Conservation (phyloP, 92 coral and sea anemone genomes). For the Epizoanthus fatuus region DNA sequence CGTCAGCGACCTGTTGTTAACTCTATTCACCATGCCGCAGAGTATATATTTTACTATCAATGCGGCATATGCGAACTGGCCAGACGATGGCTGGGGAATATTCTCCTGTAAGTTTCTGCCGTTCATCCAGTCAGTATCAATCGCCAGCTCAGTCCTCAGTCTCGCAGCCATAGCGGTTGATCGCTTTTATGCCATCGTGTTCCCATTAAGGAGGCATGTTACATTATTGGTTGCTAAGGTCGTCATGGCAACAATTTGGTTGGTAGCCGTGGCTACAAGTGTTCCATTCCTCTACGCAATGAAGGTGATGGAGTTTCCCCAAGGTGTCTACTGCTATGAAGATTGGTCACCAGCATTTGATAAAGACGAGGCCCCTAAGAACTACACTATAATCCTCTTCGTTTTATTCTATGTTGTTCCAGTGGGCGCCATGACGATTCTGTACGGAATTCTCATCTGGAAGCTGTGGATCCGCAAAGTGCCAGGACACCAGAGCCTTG, state of each 20-base stretch:
- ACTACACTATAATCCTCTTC: slow-evolving; percentile 75
- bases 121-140: slow-evolving; percentile 76
- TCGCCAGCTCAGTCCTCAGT: slow-evolving; percentile 85
- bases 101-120: slow-evolving; percentile 77
- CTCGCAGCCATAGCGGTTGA: slow-evolving; percentile 85
- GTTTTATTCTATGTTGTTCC: slow-evolving; percentile 80
- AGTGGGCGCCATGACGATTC: slow-evolving; percentile 58
- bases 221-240: slow-evolving; percentile 74
- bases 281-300: slow-evolving; percentile 72
- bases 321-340: slow-evolving; percentile 58
- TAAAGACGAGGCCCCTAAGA: slow-evolving; percentile 39
- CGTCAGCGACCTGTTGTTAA: slow-evolving; percentile 78
- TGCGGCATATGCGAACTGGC: slow-evolving; percentile 44
- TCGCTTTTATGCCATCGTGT: slow-evolving; percentile 83
- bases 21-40: slow-evolving; percentile 79
- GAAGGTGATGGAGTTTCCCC: slow-evolving; percentile 25
- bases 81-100: slow-evolving; percentile 55
- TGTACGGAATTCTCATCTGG: slow-evolving; percentile 75
- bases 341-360: slow-evolving; percentile 66
- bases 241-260: slow-evolving; percentile 78
- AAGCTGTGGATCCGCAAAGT: slow-evolving; percentile 91
- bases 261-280: slow-evolving; percentile 68
- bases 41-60: slow-evolving; percentile 38
- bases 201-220: slow-evolving; percentile 77
- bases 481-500: slow-evolving; percentile 80